These are phyloP conservation scores for Eurytoma californica DNA, from an alignment of 2,888 invertebrate species.

Conservation along the genomic window DNA sequence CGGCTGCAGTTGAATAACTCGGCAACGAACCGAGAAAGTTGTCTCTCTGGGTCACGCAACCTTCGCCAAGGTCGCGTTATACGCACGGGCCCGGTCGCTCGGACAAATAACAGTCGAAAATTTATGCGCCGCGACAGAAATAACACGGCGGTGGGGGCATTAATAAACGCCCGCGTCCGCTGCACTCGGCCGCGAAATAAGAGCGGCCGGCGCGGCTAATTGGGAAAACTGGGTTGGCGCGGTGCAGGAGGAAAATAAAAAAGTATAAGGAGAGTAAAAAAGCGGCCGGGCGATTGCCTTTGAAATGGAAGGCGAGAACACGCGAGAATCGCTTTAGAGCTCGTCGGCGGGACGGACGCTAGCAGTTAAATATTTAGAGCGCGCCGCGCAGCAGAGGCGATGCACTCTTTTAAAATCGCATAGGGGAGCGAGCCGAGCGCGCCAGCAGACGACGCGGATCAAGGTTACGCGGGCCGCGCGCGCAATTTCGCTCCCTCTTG, in stretches of 20 bases:
- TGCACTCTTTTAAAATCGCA: slow-evolving; percentile 8
- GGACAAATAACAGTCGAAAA: slow-evolving; percentile 28
- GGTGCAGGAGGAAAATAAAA: not conserved
- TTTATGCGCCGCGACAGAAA: slow-evolving; percentile 34
- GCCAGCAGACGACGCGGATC: not conserved
- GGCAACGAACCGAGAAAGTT: slow-evolving; percentile 37
- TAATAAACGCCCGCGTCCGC: not conserved
- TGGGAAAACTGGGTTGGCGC: slow-evolving; percentile 7
- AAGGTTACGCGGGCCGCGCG: slow-evolving; percentile 6
- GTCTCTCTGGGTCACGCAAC: slow-evolving; percentile 49
- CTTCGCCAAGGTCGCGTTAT: slow-evolving; percentile 49
- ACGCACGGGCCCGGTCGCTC: not conserved
- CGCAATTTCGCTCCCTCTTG: not conserved
- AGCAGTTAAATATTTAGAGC: slow-evolving; percentile 49
- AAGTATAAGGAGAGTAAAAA: not conserved
- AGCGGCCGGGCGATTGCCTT: slow-evolving; percentile 10
- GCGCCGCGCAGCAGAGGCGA: not conserved
- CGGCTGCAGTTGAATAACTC: not conserved
- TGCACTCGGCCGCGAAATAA: slow-evolving; percentile 11
- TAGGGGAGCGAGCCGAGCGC: not conserved
- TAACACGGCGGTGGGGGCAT: not conserved
- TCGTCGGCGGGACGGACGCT: slow-evolving; percentile 19
- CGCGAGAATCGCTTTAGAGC: not conserved
- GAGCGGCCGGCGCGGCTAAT: slow-evolving; percentile 13
- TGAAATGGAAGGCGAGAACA: slow-evolving; percentile 13